These are phyloP conservation scores for Scolopax bukidnonensis DNA, from an alignment of 2,797 vertebrate species.

Conservation along the genomic window DNA sequence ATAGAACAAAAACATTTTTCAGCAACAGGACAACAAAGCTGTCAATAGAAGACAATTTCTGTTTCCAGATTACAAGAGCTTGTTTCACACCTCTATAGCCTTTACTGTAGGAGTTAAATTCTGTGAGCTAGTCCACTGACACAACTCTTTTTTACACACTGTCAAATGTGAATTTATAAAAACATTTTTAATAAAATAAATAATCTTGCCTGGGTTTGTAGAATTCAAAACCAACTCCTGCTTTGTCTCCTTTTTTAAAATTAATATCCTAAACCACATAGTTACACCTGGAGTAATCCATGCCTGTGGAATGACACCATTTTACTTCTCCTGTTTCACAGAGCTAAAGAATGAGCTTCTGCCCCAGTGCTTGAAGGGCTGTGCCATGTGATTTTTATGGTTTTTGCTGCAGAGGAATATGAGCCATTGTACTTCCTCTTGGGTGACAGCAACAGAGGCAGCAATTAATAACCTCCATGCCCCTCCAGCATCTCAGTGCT, in stretches of 20 bases:
- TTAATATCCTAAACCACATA: neutral
- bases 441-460: neutral
- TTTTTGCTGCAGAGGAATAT: neutral
- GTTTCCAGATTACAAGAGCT: neutral
- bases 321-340: neutral
- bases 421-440: neutral
- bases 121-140: neutral
- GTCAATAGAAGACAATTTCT: neutral
- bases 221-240: neutral
- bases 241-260: neutral
- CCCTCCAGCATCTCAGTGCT: neutral
- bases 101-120: neutral
- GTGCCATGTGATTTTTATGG: neutral
- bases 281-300: neutral
- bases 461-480: neutral
- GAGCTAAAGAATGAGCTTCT: neutral
- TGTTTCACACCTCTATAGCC: neutral
- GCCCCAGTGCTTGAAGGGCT: neutral
- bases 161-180: neutral
- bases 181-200: neutral
- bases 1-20: neutral
- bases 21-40: neutral
- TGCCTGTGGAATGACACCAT: neutral
- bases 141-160: neutral
- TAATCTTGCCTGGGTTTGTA: neutral